phyloP scores from a whole-genome alignment of 1,140 invertebrate genomes.

The Lethrus apterus region DNA sequence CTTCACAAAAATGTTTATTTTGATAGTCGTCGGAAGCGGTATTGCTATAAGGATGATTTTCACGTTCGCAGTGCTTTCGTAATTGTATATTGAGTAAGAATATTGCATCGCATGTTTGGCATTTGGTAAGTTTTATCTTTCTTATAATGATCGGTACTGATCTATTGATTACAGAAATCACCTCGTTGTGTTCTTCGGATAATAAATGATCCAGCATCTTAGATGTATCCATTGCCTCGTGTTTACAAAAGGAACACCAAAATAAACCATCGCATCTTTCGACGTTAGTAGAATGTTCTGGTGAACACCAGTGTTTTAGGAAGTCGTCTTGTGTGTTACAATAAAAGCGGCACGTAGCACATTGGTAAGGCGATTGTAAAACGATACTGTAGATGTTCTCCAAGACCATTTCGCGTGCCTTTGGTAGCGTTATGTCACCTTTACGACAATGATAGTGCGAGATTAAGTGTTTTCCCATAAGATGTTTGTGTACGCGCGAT shows the following conservation, averaged over 20 bases:
- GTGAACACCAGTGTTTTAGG: constrained; percentile 64
- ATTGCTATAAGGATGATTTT: constrained; percentile 43
- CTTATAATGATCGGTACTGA: constrained; percentile 73
- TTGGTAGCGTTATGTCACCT: constrained; percentile 46
- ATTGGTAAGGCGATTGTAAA: constrained; percentile 74
- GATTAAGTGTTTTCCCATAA: constrained; percentile 76
- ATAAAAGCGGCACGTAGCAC: constrained; percentile 74
- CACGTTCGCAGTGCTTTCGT: constrained; percentile 51
- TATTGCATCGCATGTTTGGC: constrained; percentile 51
- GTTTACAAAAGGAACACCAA: constrained; percentile 71
- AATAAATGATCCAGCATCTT: constrained; percentile 64
- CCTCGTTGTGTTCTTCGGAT: constrained; percentile 58
- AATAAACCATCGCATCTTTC: constrained; percentile 47
- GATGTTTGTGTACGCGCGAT: constrained; percentile 54
- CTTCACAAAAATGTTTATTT: constrained; percentile 50
- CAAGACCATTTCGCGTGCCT: constrained; percentile 55
- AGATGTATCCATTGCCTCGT: constrained; percentile 55
- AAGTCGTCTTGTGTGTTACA: constrained; percentile 69
- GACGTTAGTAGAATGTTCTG: constrained; percentile 49
- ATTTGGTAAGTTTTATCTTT: constrained; percentile 55
- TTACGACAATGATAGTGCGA: constrained; percentile 75
- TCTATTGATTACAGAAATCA: constrained; percentile 63
- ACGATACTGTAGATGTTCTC: constrained; percentile 71
- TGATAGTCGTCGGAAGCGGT: constrained; percentile 57
- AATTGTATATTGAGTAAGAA: constrained; percentile 66